Evolutionary conservation across 2,113 vertebrate species (phyloP), one percentile per base, ranked within the genome.

Genomic region (Larimichthys polyactis): DNA sequence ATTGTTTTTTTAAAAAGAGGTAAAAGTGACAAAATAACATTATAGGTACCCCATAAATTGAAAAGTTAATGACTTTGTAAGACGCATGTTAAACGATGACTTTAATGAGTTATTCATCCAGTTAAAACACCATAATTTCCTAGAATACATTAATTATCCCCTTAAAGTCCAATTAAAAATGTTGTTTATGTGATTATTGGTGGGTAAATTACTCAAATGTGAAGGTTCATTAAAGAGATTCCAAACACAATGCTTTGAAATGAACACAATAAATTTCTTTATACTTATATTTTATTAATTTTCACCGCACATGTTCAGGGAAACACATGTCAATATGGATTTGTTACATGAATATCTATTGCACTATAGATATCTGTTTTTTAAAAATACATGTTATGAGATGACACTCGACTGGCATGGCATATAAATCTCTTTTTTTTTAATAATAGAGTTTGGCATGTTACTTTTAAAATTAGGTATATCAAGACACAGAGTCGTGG

Each of bases 291-390:
- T 94, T 94, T 95, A 94, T 94, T 94, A 78, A 90, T 93, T 89
- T 92, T 90, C 87, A 92, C 88, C 73, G 81, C 88, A 95, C 89
- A 95, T 93, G 84, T 93, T 91, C 71, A 92, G 84, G 88, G 87
- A 92, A 93, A 91, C 88, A 90, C 85, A 91, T 94, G 91, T 91
- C 90, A 89, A 90, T 83, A 91, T 92, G 90, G 86, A 86, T 89
- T 85, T 87, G 89, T 92, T 93, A 94, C 90, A 92, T 92, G 88
- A 86, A 92, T 91, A 90, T 94, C 89, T 93, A 90, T 92, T 90
- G 80, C 80, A 90, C 91, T 90, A 87, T 90, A 93, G 92, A 93
- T 91, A 90, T 92, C 63, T 85, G 84, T 90, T 84, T 84, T 89
- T 90, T 90, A 91, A 92, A 93, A 94, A 94, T 90, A 91, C 88